These are phyloP conservation scores for Cossypha polioptera DNA, from an alignment of 2,797 vertebrate genomes.

Conservation along the genomic window DNA sequence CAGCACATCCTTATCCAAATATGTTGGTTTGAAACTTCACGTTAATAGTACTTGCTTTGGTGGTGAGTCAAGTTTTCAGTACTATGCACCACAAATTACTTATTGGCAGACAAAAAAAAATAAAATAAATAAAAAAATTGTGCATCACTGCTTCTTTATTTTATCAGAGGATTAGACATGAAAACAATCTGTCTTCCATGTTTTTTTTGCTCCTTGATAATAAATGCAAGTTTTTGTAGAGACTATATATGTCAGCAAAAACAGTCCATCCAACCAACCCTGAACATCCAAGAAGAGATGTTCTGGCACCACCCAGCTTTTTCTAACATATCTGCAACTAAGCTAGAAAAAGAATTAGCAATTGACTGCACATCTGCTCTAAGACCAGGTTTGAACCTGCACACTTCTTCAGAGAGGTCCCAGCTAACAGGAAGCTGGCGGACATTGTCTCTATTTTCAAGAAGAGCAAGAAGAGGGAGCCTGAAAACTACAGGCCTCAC, in stretches of 20 bases:
- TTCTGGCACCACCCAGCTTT: background rate
- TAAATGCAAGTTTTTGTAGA: background rate
- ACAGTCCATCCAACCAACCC: background rate
- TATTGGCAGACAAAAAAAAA: background rate
- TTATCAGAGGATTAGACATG: background rate
- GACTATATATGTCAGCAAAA: background rate
- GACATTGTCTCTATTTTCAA: background rate
- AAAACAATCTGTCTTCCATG: background rate
- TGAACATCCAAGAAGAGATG: background rate
- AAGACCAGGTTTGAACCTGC: background rate
- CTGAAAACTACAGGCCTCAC: background rate
- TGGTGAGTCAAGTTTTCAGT: background rate
- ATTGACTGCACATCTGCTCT: background rate
- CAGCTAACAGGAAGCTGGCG: fast-evolving
- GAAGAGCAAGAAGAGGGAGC: background rate
- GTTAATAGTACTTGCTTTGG: background rate
- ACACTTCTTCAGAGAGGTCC: background rate
- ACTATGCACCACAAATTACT: background rate
- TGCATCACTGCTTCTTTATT: background rate
- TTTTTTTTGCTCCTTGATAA: background rate
- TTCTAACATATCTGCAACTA: background rate
- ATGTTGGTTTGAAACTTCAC: background rate
- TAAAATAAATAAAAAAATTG: background rate
- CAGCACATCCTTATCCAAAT: background rate
- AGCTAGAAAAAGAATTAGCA: background rate